Conservation (phyloP, 2,113 vertebrate genomes). For the Calonectris borealis region DNA sequence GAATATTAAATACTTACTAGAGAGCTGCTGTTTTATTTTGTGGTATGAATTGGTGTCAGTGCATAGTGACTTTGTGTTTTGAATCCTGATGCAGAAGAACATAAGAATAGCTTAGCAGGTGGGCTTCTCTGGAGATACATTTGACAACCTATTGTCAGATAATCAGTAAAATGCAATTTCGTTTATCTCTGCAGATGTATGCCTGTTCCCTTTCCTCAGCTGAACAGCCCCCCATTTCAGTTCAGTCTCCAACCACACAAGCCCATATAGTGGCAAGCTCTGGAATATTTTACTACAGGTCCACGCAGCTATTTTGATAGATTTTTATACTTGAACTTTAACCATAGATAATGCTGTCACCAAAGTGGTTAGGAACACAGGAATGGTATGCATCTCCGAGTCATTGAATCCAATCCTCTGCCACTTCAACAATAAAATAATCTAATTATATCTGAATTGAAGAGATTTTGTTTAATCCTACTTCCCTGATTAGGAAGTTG, state of each 20-base stretch:
- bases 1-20: not conserved
- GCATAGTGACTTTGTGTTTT: not conserved
- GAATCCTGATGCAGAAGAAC: not conserved
- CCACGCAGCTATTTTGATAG: not conserved
- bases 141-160: not conserved
- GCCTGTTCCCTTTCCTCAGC: not conserved
- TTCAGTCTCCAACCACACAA: not conserved
- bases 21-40: not conserved
- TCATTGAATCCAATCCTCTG: not conserved
- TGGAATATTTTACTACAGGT: not conserved
- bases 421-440: not conserved
- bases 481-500: not conserved
- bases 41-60: not conserved
- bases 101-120: not conserved
- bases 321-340: not conserved
- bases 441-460: not conserved
- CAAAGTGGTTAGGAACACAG: not conserved
- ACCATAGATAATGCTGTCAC: not conserved
- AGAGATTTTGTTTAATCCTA: not conserved
- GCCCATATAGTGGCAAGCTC: not conserved
- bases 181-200: not conserved
- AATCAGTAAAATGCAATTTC: not conserved
- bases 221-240: not conserved
- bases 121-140: not conserved
- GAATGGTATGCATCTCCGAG: not conserved